Percentiles rank a stretch among this genome's conserved stretches.
phyloP scores from a whole-genome alignment of 2,888 invertebrate species.

The Corythucha ciliata region DNA sequence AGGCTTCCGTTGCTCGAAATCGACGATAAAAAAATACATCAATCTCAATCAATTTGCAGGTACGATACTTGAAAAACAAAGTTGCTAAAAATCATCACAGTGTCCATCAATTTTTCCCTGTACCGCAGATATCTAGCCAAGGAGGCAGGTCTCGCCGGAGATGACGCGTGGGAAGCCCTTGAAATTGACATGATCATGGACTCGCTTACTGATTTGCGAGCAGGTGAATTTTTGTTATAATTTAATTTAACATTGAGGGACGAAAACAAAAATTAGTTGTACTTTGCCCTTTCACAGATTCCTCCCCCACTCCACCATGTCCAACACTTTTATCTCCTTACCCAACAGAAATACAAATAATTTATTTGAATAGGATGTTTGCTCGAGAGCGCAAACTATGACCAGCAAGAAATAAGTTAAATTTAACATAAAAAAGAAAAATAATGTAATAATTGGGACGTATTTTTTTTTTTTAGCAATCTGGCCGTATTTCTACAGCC shows the following conservation, averaged over 20 bases:
- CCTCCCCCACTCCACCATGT: not conserved
- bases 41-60: constrained; percentile 18
- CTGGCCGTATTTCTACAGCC: constrained; percentile 30
- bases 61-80: not conserved
- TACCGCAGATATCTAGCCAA: constrained; percentile 37
- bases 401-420: not conserved
- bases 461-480: constrained; percentile 22
- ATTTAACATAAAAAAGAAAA: too few relatives aligned
- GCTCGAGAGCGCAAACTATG: too few relatives aligned
- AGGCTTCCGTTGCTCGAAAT: constrained; percentile 18
- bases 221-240: constrained; percentile 20
- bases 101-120: constrained; percentile 30
- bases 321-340: too few relatives aligned
- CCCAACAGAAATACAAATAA: too few relatives aligned
- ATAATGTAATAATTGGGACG: not conserved
- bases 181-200: constrained; percentile 34
- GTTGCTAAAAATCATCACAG: not conserved
- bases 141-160: constrained; percentile 32
- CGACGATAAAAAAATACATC: constrained; percentile 1
- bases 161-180: constrained; percentile 31
- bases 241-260: not conserved
- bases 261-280: not conserved
- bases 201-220: constrained; percentile 32
- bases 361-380: too few relatives aligned
- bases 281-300: not conserved